Conservation (phyloP, 2,113 vertebrate species). For the Poeciliopsis turrubarensis region DNA sequence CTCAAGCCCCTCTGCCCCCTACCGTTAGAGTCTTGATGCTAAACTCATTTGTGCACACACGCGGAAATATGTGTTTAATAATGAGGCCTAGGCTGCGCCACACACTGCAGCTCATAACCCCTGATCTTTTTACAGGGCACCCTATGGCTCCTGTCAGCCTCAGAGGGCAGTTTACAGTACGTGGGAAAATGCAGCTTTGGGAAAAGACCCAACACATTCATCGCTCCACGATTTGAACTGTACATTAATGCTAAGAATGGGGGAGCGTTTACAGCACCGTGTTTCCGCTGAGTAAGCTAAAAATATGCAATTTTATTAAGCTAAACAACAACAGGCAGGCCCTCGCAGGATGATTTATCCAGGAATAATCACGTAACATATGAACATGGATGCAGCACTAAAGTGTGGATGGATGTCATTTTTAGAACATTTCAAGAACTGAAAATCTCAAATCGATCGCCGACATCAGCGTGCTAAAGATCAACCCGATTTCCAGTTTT, state of each 20-base stretch:
- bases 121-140: slow-evolving; percentile 48
- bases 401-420: too few relatives aligned
- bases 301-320: too few relatives aligned
- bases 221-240: neutral
- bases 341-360: too few relatives aligned
- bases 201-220: neutral
- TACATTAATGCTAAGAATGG: neutral
- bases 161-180: slow-evolving; percentile 53
- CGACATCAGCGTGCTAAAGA: too few relatives aligned
- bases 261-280: neutral
- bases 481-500: too few relatives aligned
- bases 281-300: neutral
- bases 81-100: neutral
- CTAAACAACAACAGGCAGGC: too few relatives aligned
- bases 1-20: too few relatives aligned
- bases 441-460: too few relatives aligned
- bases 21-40: neutral
- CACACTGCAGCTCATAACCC: slow-evolving; percentile 29
- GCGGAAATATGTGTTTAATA: slow-evolving; percentile 32
- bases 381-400: too few relatives aligned
- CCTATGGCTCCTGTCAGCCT: slow-evolving; percentile 29
- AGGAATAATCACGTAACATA: too few relatives aligned
- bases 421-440: too few relatives aligned
- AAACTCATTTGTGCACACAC: slow-evolving; percentile 6
- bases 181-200: slow-evolving; percentile 47